These are phyloP conservation scores for Myioborus melanocephalus DNA, from an alignment of 2,797 vertebrate species.

Conservation along the genomic window DNA sequence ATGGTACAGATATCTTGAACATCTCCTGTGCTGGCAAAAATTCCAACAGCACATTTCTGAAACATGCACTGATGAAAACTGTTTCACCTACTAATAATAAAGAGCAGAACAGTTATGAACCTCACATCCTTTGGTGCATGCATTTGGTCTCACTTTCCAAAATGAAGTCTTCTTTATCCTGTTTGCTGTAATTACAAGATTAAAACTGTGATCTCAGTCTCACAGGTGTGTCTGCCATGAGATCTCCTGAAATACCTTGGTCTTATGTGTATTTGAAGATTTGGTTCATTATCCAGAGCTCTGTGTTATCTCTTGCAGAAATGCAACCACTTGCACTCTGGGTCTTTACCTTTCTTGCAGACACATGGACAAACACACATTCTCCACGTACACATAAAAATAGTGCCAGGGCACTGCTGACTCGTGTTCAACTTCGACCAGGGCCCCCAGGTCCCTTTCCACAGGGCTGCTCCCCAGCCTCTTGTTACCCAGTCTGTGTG, in stretches of 20 bases:
- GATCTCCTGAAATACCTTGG: neutral
- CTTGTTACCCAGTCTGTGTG: neutral
- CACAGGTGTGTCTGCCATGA: neutral
- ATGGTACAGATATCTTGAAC: neutral
- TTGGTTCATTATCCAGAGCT: neutral
- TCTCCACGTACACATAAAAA: neutral
- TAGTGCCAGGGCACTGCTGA: neutral
- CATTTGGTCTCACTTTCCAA: neutral
- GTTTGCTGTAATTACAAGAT: neutral
- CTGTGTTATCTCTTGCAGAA: neutral
- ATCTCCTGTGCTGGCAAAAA: neutral
- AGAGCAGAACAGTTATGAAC: neutral
- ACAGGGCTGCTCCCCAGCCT: neutral
- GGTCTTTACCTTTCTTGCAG: neutral
- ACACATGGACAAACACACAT: neutral
- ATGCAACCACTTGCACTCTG: neutral
- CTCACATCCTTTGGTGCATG: neutral
- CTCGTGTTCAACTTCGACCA: rapidly evolving
- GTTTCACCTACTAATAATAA: neutral
- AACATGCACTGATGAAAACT: neutral
- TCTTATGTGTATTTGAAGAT: neutral
- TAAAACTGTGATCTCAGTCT: constrained; percentile 4
- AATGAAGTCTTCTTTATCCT: neutral
- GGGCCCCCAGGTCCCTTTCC: neutral
- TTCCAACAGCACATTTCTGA: neutral